phyloP scores from a whole-genome alignment of 2,113 vertebrate genomes.

The Arenaria interpres region DNA sequence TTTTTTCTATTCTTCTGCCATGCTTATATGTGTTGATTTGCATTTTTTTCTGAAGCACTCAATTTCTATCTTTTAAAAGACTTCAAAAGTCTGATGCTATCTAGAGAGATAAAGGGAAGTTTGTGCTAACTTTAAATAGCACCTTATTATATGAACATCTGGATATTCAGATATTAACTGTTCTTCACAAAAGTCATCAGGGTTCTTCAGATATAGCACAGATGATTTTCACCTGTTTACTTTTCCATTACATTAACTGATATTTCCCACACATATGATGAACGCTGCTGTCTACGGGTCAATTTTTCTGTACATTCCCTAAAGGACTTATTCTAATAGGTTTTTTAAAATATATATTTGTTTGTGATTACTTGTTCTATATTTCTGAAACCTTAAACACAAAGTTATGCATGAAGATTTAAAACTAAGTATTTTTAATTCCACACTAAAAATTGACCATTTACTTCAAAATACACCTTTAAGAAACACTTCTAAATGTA shows the following conservation, averaged over 20 bases:
- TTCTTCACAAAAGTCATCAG: not conserved
- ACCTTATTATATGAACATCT: constrained; percentile 59
- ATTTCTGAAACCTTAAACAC: not conserved
- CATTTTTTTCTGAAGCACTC: constrained; percentile 12
- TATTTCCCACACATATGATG: not conserved
- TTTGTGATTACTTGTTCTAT: not conserved
- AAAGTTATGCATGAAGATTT: not conserved
- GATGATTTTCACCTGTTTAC: not conserved
- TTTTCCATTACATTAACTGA: not conserved
- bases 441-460: not conserved
- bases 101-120: not conserved
- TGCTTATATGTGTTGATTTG: not conserved
- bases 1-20: constrained; percentile 2
- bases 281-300: not conserved
- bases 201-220: not conserved
- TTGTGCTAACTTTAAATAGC: constrained; percentile 44
- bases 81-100: constrained; percentile 13
- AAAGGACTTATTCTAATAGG: not conserved
- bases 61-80: constrained; percentile 31
- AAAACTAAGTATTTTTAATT: not conserved
- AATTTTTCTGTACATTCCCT: not conserved
- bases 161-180: constrained; percentile 3
- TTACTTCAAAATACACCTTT: not conserved
- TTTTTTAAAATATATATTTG: not conserved
- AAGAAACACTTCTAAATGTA: not conserved